phyloP scores from a whole-genome alignment of 2,113 vertebrate genomes.

The Vombatus ursinus region DNA sequence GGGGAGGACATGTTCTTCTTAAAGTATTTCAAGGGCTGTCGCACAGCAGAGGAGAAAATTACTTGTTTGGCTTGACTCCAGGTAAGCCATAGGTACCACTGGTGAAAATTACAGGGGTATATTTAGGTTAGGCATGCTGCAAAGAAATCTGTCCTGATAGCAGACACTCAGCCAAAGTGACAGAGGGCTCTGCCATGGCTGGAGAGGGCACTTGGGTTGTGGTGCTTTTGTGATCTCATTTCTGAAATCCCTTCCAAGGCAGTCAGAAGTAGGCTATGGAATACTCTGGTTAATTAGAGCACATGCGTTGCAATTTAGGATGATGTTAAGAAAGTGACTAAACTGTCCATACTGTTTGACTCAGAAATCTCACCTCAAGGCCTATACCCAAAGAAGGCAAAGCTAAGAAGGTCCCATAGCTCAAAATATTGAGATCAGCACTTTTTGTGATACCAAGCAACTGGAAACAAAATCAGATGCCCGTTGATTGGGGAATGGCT shows the following conservation, averaged over 20 bases:
- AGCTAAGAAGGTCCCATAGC: background rate
- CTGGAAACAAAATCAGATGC: background rate
- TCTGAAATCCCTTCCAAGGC: no score
- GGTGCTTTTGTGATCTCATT: no score
- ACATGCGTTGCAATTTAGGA: no score
- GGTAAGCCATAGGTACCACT: no score
- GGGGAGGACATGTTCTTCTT: no score
- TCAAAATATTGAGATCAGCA: background rate
- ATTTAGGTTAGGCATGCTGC: no score
- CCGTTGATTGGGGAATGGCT: background rate
- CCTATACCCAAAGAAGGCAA: background rate
- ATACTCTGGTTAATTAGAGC: no score
- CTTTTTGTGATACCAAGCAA: no score
- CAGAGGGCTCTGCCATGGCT: background rate
- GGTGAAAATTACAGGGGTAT: background rate
- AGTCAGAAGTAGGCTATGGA: no score
- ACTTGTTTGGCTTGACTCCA: background rate
- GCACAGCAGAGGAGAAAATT: no score
- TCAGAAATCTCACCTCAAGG: background rate
- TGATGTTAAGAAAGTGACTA: no score
- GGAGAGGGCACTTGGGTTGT: background rate
- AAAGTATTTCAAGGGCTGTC: background rate
- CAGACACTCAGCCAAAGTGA: background rate
- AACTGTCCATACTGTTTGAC: no score
- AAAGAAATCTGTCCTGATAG: background rate